A percentile compares a stretch with the other conserved stretches of the same genome.
phyloP scores from a whole-genome alignment of 2,113 vertebrate species.

The Falco punctatus region DNA sequence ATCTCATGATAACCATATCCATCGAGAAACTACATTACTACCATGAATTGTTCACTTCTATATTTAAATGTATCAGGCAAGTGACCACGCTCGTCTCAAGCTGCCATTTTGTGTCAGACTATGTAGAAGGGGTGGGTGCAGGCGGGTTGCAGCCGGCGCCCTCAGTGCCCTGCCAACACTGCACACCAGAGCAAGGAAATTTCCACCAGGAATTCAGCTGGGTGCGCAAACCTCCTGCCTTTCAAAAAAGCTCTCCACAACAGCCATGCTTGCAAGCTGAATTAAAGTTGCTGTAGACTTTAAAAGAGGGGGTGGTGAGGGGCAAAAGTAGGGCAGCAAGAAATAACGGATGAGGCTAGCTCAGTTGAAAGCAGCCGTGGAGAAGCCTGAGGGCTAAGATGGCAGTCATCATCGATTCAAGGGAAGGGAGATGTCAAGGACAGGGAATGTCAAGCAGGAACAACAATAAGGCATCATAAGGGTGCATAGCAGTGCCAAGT shows the following conservation, averaged over 20 bases:
- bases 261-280: background rate
- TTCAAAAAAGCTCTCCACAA: background rate
- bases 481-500: background rate
- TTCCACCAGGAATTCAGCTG: background rate
- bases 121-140: background rate
- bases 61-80: background rate
- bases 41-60: background rate
- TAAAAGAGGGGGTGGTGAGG: slow-evolving; percentile 25
- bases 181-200: background rate
- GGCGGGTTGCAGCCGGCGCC: background rate
- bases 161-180: accelerated
- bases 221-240: background rate
- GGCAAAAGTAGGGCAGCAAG: slow-evolving; percentile 63
- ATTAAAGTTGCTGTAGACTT: slow-evolving; percentile 18
- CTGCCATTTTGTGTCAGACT: slow-evolving; percentile 15
- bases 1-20: background rate
- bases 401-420: slow-evolving; percentile 62
- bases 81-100: background rate
- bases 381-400: slow-evolving; percentile 64
- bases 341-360: background rate
- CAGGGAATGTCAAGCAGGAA: slow-evolving; percentile 59
- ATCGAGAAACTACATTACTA: background rate
- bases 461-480: slow-evolving; percentile 20
- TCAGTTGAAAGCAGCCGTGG: slow-evolving; percentile 44
- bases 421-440: slow-evolving; percentile 60